phyloP scores from a whole-genome alignment of 2,113 vertebrate genomes.

The Tetraodon nigroviridis region DNA sequence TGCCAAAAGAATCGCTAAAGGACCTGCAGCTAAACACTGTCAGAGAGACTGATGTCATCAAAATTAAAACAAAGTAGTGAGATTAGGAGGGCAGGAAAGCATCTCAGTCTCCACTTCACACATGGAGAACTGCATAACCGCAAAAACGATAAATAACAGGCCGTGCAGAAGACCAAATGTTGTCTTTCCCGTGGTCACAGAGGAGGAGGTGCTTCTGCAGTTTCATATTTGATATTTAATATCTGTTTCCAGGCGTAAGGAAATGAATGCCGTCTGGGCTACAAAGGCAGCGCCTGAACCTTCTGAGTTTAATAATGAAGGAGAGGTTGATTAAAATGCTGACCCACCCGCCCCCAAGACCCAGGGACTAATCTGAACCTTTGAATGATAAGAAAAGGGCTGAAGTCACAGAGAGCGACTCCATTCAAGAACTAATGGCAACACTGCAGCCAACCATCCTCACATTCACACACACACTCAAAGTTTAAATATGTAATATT shows the following conservation, averaged over 20 bases:
- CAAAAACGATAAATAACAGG: neutral
- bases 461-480: neutral
- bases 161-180: too few species aligned
- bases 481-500: too few species aligned
- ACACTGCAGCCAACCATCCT: neutral
- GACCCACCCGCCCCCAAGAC: neutral
- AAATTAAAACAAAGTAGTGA: neutral
- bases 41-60: neutral
- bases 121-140: neutral
- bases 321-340: neutral
- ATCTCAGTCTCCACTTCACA: neutral
- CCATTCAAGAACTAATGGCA: neutral
- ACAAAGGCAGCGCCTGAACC: neutral
- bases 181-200: too few species aligned
- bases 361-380: neutral
- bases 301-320: neutral
- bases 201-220: too few species aligned
- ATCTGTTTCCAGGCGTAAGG: too few species aligned
- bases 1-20: neutral
- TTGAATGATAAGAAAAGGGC: neutral
- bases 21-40: neutral
- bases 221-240: too few species aligned
- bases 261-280: too few species aligned
- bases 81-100: neutral
- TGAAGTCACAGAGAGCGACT: neutral